phyloP scores from a whole-genome alignment of 1,140 invertebrate species.

The Caenorhabditis latens region DNA sequence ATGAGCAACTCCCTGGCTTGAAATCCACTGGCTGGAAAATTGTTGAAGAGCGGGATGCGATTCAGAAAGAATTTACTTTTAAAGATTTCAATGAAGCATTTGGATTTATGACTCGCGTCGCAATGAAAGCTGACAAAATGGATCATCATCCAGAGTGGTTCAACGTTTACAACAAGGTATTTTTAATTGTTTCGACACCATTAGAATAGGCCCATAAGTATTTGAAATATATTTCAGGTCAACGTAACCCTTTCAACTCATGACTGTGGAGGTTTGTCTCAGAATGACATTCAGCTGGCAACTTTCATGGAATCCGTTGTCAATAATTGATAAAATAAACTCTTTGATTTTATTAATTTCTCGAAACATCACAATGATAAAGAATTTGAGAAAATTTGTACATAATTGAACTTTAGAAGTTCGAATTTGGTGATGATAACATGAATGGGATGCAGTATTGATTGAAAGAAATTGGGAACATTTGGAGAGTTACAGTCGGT shows the following conservation, averaged over 20 bases:
- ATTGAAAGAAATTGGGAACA: too few relatives aligned
- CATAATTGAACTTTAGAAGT: background rate
- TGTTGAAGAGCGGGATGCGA: conserved; percentile 79
- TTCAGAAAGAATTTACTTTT: conserved; percentile 80
- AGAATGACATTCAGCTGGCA: conserved; percentile 65
- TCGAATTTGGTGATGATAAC: too few relatives aligned
- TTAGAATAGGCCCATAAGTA: too few relatives aligned
- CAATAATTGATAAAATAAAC: background rate
- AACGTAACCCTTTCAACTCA: conserved; percentile 68
- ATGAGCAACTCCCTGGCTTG: conserved; percentile 67
- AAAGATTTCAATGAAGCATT: conserved; percentile 84
- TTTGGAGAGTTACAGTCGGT: too few relatives aligned
- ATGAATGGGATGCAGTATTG: too few relatives aligned
- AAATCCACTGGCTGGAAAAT: conserved; percentile 78
- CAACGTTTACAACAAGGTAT: conserved; percentile 95
- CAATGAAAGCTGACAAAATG: conserved; percentile 95
- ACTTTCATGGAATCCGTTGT: conserved; percentile 64
- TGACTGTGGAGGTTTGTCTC: conserved; percentile 67
- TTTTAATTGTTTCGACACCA: background rate
- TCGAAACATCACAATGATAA: background rate
- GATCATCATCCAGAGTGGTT: conserved; percentile 99
- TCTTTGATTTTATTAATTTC: background rate
- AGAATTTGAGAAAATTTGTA: background rate
- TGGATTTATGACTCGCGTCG: conserved; percentile 94
- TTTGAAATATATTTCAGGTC: conserved; percentile 60